Evolutionary conservation across 2,113 vertebrate genomes (phyloP), one percentile per base, ranked within the genome.

Genomic region (Neomonachus schauinslandi): DNA sequence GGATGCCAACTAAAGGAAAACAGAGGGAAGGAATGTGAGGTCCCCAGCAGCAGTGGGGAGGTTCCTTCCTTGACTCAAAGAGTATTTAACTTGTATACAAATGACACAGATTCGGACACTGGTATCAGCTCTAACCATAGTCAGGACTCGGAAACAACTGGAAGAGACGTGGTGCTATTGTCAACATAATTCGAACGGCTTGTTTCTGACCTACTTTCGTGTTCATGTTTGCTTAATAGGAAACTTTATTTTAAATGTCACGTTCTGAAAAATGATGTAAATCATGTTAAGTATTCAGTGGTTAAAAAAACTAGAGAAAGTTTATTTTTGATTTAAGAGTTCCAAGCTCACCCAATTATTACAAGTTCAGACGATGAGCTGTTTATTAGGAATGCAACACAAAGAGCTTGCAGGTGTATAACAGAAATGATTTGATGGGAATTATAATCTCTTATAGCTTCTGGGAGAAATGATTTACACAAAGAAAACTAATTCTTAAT

Each of bases 71-170:
- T 99, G 91, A 98, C 99, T 97, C 98, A 98, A 16, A 98, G 97
- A 95, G 97, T 98, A 94, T 99, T 98, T 16, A 99, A 98, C 89
- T 76, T 97, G 49, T 99, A 99, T 53, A 95, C 99, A 57, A 99
- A 99, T 1, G 99, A 99, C 97, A 99, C 99, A 19, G 99, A 99
- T 98, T 99, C 99, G 14, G 99, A 99, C 98, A 99, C 99, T 3
- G 99, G 99, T 36, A 99, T 99, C 95, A 99, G 99, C 94, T 99
- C 99, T 74, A 99, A 99, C 28, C 99, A 99, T 98, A 99, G 99
- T 97, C 99, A 99, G 98, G 99, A 99, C 98, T 99, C 99, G 0
- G 99, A 99, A 97, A 99, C 99, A 16, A 98, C 99, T 2, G 98
- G 98, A 92, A 98, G 99, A 4, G 99, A 99, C 0, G 42, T 90